Percentiles rank a stretch among this genome's conserved stretches.
These are phyloP conservation scores for Saguinus imperator DNA, from an alignment of 2,113 vertebrate species.

Conservation along the genomic window DNA sequence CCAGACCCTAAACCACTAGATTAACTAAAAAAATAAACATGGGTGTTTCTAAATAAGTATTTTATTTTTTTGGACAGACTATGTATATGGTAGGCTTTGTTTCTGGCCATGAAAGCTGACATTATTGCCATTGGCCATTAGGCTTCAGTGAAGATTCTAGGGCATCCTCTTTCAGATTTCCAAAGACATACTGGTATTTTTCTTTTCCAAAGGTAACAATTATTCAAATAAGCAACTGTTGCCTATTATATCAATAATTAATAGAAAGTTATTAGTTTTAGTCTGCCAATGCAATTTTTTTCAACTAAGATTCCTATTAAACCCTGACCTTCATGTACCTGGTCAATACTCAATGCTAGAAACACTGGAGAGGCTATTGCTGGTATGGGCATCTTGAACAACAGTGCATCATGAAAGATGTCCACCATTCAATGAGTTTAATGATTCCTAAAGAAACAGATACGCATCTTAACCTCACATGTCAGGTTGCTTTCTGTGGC, in stretches of 20 bases:
- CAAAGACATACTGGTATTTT: not conserved
- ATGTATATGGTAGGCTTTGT: not conserved
- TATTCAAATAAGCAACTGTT: not conserved
- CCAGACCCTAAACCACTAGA: not conserved
- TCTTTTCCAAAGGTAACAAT: not conserved
- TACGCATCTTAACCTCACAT: not conserved
- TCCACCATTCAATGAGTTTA: not conserved
- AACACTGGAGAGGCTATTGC: not conserved
- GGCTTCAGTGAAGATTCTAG: not conserved
- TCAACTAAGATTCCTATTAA: not conserved
- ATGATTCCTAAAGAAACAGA: not conserved
- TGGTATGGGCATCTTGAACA: not conserved
- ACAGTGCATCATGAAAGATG: not conserved
- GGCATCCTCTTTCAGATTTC: not conserved
- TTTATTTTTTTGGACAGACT: not conserved
- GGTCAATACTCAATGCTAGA: not conserved
- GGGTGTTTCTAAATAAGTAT: not conserved
- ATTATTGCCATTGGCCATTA: not conserved
- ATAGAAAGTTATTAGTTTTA: not conserved
- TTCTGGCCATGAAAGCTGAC: not conserved
- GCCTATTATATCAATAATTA: conserved; percentile 18
- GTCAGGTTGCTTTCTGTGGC: not conserved
- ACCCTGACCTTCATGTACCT: not conserved
- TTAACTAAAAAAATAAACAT: not conserved
- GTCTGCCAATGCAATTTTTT: not conserved